Conservation (phyloP, 2,113 vertebrate species). For the Trichechus manatus region DNA sequence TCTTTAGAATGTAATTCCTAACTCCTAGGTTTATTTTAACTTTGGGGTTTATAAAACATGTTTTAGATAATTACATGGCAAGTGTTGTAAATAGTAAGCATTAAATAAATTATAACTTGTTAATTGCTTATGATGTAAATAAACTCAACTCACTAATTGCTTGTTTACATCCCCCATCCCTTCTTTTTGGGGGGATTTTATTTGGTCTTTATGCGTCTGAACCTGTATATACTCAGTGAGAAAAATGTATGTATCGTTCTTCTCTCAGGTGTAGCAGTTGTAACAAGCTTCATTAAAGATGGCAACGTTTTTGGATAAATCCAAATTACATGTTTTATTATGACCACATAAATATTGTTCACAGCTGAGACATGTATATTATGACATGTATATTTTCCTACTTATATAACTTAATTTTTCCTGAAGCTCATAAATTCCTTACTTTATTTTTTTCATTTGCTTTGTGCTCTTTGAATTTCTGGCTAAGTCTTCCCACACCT, state of each 20-base stretch:
- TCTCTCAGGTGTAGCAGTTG: not conserved
- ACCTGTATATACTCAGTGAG: rapidly evolving
- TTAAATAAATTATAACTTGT: not conserved
- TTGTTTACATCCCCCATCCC: not conserved
- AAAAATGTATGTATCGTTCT: not conserved
- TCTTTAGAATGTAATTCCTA: not conserved
- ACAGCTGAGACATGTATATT: not conserved
- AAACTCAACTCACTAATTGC: not conserved
- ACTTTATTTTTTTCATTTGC: not conserved
- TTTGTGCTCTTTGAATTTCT: slow-evolving; percentile 58
- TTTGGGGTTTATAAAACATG: not conserved
- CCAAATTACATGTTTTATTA: slow-evolving; percentile 18
- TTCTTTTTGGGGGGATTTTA: not conserved
- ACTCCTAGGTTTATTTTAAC: slow-evolving; percentile 11
- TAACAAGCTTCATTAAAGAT: not conserved
- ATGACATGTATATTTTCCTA: not conserved
- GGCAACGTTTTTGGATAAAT: not conserved
- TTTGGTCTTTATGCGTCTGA: not conserved
- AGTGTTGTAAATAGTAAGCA: not conserved
- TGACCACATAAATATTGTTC: not conserved
- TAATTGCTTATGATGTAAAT: not conserved
- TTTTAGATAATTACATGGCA: not conserved
- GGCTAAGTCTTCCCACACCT: not conserved
- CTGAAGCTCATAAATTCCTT: not conserved
- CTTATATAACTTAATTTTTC: slow-evolving; percentile 14